Base-by-base conservation (phyloP, 2,888 invertebrate species). In the Himalopsyche anomala region DNA sequence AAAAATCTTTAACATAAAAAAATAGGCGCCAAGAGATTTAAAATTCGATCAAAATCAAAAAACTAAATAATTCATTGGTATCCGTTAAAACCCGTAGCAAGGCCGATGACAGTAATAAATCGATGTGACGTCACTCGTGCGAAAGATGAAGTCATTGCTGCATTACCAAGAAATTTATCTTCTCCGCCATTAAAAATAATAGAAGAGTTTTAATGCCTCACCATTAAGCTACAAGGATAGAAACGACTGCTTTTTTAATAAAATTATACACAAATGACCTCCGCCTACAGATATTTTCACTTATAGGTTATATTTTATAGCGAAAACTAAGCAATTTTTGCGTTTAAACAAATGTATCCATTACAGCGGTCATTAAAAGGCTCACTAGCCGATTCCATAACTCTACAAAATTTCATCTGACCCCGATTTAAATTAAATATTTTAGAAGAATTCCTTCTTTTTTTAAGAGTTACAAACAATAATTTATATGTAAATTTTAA, bases 91-190 rank as follows among this genome's bases (percentile, higher is more conserved):
- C 62, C 62, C 28, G 62, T 62, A n/a, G 62, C 62, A 62, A 62
- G 62, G 62, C 62, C 62, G 62, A 62, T 62, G 62, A 19, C 62
- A 62, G 28, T 62, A 62, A 62, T 62, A 62, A 62, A 62, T 62
- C 28, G 62, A 62, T 15, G 62, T 62, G 62, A 62, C 62, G 62
- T 62, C 62, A 62, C 28, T 62, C 62, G 51, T 28, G 62, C 62
- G 62, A 62, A 19, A 5, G 62, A 62, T 62, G 62, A 28, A n/a
- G 62, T 62, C 62, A 62, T n/a, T 9, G 19, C 62, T 62, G 62
- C 62, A 62, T 28, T 62, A n/a, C 62, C 62, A 28, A 62, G 62
- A 62, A 62, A 62, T 62, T 62, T 28, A 62, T 62, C 62, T 62
- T 62, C 62, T 9, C 19, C 19, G 62, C 62, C 62, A 62, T 62